Conservation (phyloP, 1,140 invertebrate species). For the Sminthurides bifidus region DNA sequence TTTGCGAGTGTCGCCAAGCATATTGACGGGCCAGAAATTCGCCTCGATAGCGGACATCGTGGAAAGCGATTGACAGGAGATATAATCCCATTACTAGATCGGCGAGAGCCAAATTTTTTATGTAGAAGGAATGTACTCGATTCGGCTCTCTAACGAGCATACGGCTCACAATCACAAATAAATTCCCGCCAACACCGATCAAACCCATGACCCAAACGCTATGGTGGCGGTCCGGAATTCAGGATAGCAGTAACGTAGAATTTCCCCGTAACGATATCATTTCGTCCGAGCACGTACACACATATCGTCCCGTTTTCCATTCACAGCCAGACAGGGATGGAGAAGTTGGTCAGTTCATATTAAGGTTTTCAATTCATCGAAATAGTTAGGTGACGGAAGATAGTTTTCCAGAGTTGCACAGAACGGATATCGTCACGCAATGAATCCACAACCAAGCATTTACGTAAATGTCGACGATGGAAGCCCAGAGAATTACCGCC, state of each 20-base stretch:
- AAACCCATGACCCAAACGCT: constrained; percentile 55
- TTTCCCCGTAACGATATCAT: not conserved
- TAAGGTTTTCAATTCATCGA: not conserved
- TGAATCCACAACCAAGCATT: no score
- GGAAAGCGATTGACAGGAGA: constrained; percentile 49
- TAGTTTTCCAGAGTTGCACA: not conserved
- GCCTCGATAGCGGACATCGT: constrained; percentile 48
- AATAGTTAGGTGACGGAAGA: no score
- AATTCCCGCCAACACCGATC: constrained; percentile 49
- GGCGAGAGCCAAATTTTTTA: constrained; percentile 53
- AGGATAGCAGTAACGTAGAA: not conserved
- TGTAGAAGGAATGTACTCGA: constrained; percentile 47
- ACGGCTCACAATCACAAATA: constrained; percentile 50
- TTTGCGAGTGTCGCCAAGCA: constrained; percentile 41
- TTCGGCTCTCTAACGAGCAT: constrained; percentile 38
- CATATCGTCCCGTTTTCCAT: not conserved
- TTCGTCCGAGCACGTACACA: not conserved
- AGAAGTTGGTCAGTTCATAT: not conserved
- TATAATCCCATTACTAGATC: constrained; percentile 59
- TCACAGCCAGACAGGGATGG: not conserved
- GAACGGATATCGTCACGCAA: no score
- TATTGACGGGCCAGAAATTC: constrained; percentile 47
- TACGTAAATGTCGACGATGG: no score
- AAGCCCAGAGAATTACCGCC: no score
- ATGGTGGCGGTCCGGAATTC: constrained; percentile 6